Evolutionary conservation across 2,888 invertebrate species (phyloP).

Genomic region (Hyles lineata): DNA sequence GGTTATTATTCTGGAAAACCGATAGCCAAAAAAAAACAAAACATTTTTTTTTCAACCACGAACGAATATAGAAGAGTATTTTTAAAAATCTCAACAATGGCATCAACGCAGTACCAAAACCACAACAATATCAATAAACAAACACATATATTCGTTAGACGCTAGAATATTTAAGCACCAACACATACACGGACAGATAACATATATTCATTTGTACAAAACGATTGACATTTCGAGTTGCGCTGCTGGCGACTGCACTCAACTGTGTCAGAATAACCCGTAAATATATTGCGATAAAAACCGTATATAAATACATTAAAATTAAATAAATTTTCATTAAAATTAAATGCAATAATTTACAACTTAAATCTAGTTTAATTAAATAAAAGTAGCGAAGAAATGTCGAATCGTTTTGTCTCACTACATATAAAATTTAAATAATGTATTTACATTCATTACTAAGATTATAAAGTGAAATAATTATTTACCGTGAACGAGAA

Average conservation of each 20-base stretch:
- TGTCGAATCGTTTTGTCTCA: slow-evolving; percentile 30
- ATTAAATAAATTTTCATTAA: background rate
- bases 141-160: slow-evolving; percentile 35
- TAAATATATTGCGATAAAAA: too few species aligned
- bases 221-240: slow-evolving; percentile 27
- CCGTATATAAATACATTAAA: too few species aligned
- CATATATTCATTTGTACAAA: slow-evolving; percentile 34
- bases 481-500: background rate
- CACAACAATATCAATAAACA: slow-evolving; percentile 22
- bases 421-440: slow-evolving; percentile 35
- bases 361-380: background rate
- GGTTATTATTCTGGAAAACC: too few species aligned
- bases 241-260: background rate
- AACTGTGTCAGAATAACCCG: background rate
- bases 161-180: slow-evolving; percentile 51
- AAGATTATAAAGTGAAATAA: slow-evolving; percentile 18
- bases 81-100: background rate
- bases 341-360: background rate
- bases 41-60: too few species aligned
- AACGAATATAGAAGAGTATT: too few species aligned
- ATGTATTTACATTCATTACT: slow-evolving; percentile 34
- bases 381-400: background rate
- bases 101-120: slow-evolving; percentile 14
- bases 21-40: too few species aligned
- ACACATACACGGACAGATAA: slow-evolving; percentile 48